Evolutionary conservation across 2,888 invertebrate species (phyloP), one percentile per base, ranked within the genome.

Genomic region (Biston betularia): DNA sequence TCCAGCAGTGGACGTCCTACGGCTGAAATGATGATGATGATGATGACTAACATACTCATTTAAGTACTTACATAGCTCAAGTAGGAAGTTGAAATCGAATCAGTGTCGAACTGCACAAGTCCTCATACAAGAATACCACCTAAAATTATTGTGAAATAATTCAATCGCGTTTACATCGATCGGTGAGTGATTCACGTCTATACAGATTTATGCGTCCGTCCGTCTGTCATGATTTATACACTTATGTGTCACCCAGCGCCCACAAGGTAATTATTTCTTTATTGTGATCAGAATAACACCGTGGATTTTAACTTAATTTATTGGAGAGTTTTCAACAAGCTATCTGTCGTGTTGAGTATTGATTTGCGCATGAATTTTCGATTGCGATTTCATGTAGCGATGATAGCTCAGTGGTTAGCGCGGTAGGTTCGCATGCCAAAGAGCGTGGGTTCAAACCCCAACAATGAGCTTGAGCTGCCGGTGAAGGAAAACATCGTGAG

Each of bases 161-260:
- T 69, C 69, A 67, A 61, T 60, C 57, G 63, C 57, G 71, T 76
- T 73, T 68, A 77, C 77, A 77, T 74, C 71, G 64, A 60, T 74
- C 82, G 72, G 76, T 81, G 88, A 86, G 83, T 87, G 88, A 88
- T 85, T 78, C 82, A 83, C 84, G 81, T 80, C 78, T n/a, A 46
- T 68, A 65, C 80, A 83, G 89, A 89, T 91, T 89, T 90, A 91
- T 76, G 81, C 82, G 85, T 81, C 79, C 71, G 79, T 76, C 69
- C 44, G 73, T 75, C 64, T 38, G 68, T 69, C 76, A 63, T 89
- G 91, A 92, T 90, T 91, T 90, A 90, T 80, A 79, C 68, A 73
- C 75, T 35, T 12, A 46, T n/a, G 34, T 44, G 40, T 79, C 78
- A 76, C 79, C 83, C 81, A 77, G 77, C 76, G 69, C 71, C 74